Base-by-base conservation (phyloP, 2,113 vertebrate species). In the Cariama cristata region DNA sequence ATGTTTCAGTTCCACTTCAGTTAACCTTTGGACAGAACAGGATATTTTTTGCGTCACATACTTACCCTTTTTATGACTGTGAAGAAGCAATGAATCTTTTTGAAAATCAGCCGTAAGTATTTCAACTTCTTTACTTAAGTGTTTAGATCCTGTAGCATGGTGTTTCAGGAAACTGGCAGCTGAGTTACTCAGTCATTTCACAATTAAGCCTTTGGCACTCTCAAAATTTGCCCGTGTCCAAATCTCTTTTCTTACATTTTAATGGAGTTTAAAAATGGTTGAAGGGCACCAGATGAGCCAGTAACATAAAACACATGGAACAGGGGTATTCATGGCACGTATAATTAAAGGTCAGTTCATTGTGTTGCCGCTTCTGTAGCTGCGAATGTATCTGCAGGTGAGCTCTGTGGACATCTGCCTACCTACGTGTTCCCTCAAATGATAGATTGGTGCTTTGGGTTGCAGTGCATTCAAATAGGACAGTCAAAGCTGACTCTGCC, bases 61-160 rank as follows among this genome's bases (percentile, higher is more conserved):
- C 97, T 86, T 99, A 99, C 88, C 98, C 98, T 59, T 99, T 99
- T 98, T 99, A 99, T 59, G 99, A 99, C 97, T 99, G 99, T 76
- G 97, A 97, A 18, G 98, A 99, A 9, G 99, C 99, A 14, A 98
- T 98, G 97, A 98, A 98, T 96, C 98, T 98, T 76, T 95, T 97
- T 52, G 97, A 97, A 98, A 99, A 99, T 94, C 98, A 98, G 44
- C 99, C 99, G 99, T 99, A 98, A 99, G 99, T 99, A 95, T 75
- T 76, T 93, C 89, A 96, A 33, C 45, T 93, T 68, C 63, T 68
- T 79, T 84, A 69, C 22, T 28, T 42, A 71, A 49, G 35, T 80
- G 32, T 87, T 91, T 79, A 58, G 56, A 45, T 68, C n/a, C 40
- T 77, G 18, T 80, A 38, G 22, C 66, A 16, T 67, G 8, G 9